Evolutionary conservation across 2,888 invertebrate genomes (phyloP).

Genomic region (Laspeyria flexula): DNA sequence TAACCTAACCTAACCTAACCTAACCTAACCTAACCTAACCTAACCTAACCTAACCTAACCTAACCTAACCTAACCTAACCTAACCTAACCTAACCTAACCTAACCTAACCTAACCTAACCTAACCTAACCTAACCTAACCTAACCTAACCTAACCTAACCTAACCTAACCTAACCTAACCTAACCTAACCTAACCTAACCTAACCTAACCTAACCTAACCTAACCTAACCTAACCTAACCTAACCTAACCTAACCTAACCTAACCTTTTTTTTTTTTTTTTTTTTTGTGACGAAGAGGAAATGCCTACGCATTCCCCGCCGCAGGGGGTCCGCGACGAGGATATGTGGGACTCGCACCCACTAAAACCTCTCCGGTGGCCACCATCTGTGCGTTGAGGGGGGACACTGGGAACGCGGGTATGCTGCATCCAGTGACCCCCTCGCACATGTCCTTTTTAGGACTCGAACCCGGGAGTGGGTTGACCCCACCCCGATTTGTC

Average conservation of each 20-base stretch:
- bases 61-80: constrained; percentile 26
- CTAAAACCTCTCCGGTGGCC: no score
- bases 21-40: constrained; percentile 21
- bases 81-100: constrained; percentile 26
- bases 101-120: constrained; percentile 30
- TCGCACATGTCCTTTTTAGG: no score
- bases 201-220: constrained; percentile 29
- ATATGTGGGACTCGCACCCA: no score
- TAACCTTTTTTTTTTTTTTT: no score
- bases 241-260: constrained; percentile 19
- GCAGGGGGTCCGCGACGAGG: no score
- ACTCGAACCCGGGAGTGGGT: no score
- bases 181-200: constrained; percentile 32
- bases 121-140: constrained; percentile 23
- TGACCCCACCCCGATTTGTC: no score
- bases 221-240: constrained; percentile 30
- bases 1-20: constrained; percentile 22
- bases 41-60: constrained; percentile 23
- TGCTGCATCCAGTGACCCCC: no score
- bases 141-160: constrained; percentile 27
- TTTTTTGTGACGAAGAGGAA: no score
- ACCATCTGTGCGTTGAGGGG: no score
- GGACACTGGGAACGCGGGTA: no score
- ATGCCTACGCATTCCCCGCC: no score
- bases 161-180: constrained; percentile 30